A percentile compares a stretch with the other conserved stretches of the same genome.
Evolutionary conservation across 2,888 invertebrate genomes (phyloP).

Genomic region (Cantharis lateralis): DNA sequence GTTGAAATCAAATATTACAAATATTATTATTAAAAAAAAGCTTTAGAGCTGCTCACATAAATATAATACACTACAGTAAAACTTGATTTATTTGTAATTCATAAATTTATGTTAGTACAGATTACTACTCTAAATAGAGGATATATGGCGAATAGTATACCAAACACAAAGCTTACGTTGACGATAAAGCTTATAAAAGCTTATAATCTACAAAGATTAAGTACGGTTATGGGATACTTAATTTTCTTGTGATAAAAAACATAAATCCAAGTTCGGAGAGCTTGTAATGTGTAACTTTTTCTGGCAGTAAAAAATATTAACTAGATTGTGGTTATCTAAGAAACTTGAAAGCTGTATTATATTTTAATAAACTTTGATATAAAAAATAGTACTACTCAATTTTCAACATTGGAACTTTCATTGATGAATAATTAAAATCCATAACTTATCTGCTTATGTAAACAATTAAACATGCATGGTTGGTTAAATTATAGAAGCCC

Average conservation of each 20-base stretch:
- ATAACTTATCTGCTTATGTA: neutral
- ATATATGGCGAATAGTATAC: neutral
- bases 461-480: neutral
- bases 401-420: neutral
- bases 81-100: neutral
- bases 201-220: neutral
- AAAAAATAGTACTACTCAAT: neutral
- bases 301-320: neutral
- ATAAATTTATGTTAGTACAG: neutral
- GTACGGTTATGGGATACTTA: neutral
- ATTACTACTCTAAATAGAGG: neutral
- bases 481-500: neutral
- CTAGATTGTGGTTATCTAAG: neutral
- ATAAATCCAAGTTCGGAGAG: neutral
- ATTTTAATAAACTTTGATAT: neutral
- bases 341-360: neutral
- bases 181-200: neutral
- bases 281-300: neutral
- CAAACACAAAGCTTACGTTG: neutral
- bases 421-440: neutral
- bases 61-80: neutral
- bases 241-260: neutral
- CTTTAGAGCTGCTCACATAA: neutral
- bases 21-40: neutral
- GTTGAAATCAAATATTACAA: neutral